Conservation (phyloP, 1,140 invertebrate species). For the Leptinotarsa undecemlineata region DNA sequence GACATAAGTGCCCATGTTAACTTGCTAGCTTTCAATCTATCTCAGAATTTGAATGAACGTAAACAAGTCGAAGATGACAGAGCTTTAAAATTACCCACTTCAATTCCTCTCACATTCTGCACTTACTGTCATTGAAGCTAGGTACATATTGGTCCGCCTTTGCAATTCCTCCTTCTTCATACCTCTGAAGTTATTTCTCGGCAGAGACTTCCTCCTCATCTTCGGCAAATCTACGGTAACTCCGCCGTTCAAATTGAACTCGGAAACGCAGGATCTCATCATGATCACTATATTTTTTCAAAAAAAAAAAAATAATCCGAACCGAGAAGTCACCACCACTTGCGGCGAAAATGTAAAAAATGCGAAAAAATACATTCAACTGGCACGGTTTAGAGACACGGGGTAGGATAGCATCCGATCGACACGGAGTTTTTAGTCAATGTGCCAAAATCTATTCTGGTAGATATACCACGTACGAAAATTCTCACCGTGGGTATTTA, state of each 20-base stretch:
- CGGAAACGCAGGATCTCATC: constrained; percentile 39
- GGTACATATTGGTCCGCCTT: constrained; percentile 68
- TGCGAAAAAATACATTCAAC: neutral
- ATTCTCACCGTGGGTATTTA: constrained; percentile 18
- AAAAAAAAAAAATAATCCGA: constrained; percentile 1
- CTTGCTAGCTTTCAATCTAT: too few species aligned
- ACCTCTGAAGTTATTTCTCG: constrained; percentile 69
- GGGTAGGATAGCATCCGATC: constrained; percentile 12
- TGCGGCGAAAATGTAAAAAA: neutral
- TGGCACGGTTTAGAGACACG: neutral
- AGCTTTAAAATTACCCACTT: too few species aligned
- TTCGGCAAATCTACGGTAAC: constrained; percentile 19
- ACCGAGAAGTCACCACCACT: neutral
- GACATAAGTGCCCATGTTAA: too few species aligned
- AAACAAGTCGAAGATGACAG: too few species aligned
- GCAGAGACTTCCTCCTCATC: constrained; percentile 41
- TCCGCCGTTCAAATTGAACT: constrained; percentile 39
- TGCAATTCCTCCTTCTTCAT: constrained; percentile 76
- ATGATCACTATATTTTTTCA: constrained; percentile 20
- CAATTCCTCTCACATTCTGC: neutral
- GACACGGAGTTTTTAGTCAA: constrained; percentile 22
- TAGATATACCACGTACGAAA: constrained; percentile 28
- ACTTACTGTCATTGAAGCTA: constrained; percentile 79
- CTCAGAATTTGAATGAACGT: too few species aligned
- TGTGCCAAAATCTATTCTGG: constrained; percentile 46